Evolutionary conservation across 2,113 vertebrate genomes (phyloP).

Genomic region (Pyxicephalus adspersus): DNA sequence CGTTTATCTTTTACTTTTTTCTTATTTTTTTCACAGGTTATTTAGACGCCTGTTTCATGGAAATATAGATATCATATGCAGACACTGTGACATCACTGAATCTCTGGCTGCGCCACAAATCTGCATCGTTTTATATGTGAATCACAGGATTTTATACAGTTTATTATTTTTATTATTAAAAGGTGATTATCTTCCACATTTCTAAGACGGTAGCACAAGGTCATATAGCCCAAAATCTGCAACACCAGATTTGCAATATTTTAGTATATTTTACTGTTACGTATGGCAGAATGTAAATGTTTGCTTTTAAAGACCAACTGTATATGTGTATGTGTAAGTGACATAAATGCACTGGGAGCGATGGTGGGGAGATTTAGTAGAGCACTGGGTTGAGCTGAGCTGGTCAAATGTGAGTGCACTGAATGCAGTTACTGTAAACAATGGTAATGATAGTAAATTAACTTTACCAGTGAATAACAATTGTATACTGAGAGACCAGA

Average conservation of each 20-base stretch:
- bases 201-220: constrained; percentile 37
- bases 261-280: constrained; percentile 43
- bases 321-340: constrained; percentile 6
- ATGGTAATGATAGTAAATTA: constrained; percentile 1
- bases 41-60: neutral
- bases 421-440: neutral
- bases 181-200: neutral
- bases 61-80: constrained; percentile 3
- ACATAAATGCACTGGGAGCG: neutral
- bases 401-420: neutral
- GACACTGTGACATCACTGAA: constrained; percentile 7
- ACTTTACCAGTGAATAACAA: no score
- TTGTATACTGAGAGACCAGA: no score
- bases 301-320: constrained; percentile 23
- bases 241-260: neutral
- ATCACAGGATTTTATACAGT: constrained; percentile 43
- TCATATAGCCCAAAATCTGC: constrained; percentile 25
- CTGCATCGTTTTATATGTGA: constrained; percentile 53
- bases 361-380: neutral
- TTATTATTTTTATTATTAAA: constrained; percentile 45
- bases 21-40: neutral
- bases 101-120: constrained; percentile 30
- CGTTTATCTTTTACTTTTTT: neutral
- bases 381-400: neutral
- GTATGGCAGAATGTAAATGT: constrained; percentile 33